Evolutionary conservation across 2,888 invertebrate species (phyloP), one percentile per base, ranked within the genome.

Genomic region (Hanleya hanleyi): DNA sequence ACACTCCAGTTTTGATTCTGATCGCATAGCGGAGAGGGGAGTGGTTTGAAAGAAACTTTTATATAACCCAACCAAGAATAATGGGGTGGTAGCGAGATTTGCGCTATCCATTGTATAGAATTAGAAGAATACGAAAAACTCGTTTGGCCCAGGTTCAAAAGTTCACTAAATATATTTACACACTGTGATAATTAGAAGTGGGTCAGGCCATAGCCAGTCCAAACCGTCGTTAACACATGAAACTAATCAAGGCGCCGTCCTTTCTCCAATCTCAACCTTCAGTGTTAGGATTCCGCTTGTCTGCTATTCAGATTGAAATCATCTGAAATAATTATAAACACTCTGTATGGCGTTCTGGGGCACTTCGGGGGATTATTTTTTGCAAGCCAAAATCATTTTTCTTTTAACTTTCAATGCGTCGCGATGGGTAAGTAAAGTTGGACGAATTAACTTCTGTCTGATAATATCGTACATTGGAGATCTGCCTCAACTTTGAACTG

Each of bases 91-190:
- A 18, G 18, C 47, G 57, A 57, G 29, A 57, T 22, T 32, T 29
- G 57, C 15, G 57, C 57, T 2, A 9, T 22, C 47, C 57, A 57
- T 57, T 57, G 57, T 57, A 32, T 15, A 15, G 29, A 15, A 15
- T 2, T 57, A 3, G 22, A 29, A 15, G 29, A 15, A 15, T 2
- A 29, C 2, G 22, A 29, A 57, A 57, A 57, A 57, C 57, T 57
- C 29, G 32, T 57, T 57, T 57, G 57, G 57, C 57, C 29, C 12
- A 32, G 29, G 57, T 57, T 57, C 57, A 57, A 57, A 57, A 57
- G 57, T 57, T 57, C 57, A 57, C 7, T 57, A 57, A 57, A 57
- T 57, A 29, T 57, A 57, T 57, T 57, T 57, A 57, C 57, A 22
- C 26, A 57, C 26, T 29, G 57, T 57, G 57, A 57, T 57, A 57